These are phyloP conservation scores for Bubo bubo DNA, from an alignment of 2,113 vertebrate genomes.

Conservation along the genomic window DNA sequence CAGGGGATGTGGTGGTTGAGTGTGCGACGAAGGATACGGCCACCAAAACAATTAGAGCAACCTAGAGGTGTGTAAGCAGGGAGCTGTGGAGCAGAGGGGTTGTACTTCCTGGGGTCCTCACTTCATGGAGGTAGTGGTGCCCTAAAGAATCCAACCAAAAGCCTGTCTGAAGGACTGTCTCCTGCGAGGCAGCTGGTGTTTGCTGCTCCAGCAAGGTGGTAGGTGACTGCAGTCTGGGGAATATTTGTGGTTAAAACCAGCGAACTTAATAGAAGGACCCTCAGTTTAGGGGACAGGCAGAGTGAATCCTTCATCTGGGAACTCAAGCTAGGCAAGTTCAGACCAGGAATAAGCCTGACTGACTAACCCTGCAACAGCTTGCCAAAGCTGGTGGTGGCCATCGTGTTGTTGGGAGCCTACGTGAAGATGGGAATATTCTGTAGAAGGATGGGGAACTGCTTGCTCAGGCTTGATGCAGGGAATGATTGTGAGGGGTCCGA, in stretches of 20 bases:
- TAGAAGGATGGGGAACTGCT: neutral
- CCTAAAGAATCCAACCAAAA: neutral
- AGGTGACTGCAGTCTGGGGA: neutral
- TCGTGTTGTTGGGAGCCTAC: neutral
- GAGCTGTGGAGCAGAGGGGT: neutral
- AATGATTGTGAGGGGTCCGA: accelerated
- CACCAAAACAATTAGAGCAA: neutral
- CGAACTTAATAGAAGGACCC: neutral
- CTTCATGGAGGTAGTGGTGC: neutral
- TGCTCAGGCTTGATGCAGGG: neutral
- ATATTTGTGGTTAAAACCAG: neutral
- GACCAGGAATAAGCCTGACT: neutral
- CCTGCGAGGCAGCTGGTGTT: neutral
- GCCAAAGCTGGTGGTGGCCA: neutral
- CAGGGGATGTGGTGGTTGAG: neutral
- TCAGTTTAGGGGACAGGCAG: neutral
- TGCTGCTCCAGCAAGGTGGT: neutral
- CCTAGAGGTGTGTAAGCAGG: neutral
- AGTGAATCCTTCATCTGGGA: neutral
- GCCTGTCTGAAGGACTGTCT: neutral
- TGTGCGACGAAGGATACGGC: accelerated
- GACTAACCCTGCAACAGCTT: neutral
- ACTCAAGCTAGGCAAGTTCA: neutral
- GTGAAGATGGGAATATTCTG: neutral
- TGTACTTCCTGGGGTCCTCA: neutral